A percentile compares a stretch with the other conserved stretches of the same genome.
These are phyloP conservation scores for Haliaeetus leucogaster DNA, from an alignment of 2,113 vertebrate species.

Conservation along the genomic window DNA sequence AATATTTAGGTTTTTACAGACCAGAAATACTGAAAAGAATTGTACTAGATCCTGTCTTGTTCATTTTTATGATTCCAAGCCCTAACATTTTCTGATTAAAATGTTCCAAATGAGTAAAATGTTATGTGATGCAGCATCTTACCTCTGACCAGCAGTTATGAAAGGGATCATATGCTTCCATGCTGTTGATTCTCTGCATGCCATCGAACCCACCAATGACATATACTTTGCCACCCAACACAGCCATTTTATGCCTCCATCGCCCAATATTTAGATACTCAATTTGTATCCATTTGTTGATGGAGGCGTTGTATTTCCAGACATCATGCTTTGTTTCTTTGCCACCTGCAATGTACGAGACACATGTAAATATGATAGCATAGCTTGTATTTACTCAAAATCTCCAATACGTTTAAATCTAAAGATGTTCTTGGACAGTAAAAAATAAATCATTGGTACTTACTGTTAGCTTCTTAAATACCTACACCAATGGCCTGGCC, in stretches of 20 bases:
- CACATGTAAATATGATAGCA: neutral
- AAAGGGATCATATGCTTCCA: conserved; percentile 93
- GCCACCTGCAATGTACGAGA: conserved; percentile 77
- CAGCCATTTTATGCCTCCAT: conserved; percentile 98
- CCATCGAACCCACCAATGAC: conserved; percentile 91
- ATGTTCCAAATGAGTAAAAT: neutral
- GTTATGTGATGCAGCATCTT: neutral
- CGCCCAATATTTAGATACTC: conserved; percentile 85
- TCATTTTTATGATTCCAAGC: neutral
- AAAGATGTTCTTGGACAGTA: neutral
- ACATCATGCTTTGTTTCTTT: conserved; percentile 95
- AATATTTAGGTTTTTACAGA: neutral
- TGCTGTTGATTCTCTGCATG: conserved; percentile 84
- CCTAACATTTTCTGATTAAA: neutral
- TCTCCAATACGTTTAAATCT: neutral
- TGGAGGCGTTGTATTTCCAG: conserved; percentile 96
- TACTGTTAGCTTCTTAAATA: neutral
- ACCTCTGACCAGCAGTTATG: conserved; percentile 97
- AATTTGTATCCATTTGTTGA: conserved; percentile 97
- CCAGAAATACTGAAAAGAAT: neutral
- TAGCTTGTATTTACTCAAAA: neutral
- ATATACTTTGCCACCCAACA: conserved; percentile 88
- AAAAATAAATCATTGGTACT: neutral
- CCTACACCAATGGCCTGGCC: neutral
- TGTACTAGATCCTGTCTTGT: neutral